Evolutionary conservation across 1,140 invertebrate species (phyloP).

Genomic region (Delia radicum): DNA sequence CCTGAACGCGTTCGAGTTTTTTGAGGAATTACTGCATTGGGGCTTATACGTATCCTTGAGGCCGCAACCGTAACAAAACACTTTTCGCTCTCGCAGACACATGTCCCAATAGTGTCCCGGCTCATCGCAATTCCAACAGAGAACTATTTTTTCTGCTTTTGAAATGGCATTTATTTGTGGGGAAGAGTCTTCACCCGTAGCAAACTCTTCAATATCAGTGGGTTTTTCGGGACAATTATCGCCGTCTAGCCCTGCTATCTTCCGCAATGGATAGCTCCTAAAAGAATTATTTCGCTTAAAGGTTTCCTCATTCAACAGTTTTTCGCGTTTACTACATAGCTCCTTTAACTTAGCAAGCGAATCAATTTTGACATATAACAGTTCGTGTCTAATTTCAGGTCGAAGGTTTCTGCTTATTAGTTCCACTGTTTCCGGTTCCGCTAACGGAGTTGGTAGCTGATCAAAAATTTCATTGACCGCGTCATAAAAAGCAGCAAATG

Average conservation of each 20-base stretch:
- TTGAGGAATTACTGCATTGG: neutral
- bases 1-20: neutral
- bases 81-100: neutral
- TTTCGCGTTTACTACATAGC: neutral
- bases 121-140: constrained; percentile 2
- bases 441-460: neutral
- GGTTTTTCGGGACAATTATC: no score
- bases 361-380: neutral
- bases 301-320: neutral
- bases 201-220: neutral
- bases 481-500: neutral
- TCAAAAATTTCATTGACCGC: neutral
- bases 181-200: neutral
- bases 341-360: neutral
- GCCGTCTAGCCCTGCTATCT: neutral
- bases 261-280: neutral
- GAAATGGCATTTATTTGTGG: neutral
- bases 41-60: neutral
- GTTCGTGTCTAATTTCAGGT: neutral
- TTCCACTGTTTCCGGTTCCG: neutral
- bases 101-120: neutral
- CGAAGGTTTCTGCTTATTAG: neutral
- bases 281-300: neutral
- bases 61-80: constrained; percentile 14
- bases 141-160: neutral